Evolutionary conservation across 2,113 vertebrate species (phyloP), one percentile per base, ranked within the genome.

Genomic region (Azemiops feae): DNA sequence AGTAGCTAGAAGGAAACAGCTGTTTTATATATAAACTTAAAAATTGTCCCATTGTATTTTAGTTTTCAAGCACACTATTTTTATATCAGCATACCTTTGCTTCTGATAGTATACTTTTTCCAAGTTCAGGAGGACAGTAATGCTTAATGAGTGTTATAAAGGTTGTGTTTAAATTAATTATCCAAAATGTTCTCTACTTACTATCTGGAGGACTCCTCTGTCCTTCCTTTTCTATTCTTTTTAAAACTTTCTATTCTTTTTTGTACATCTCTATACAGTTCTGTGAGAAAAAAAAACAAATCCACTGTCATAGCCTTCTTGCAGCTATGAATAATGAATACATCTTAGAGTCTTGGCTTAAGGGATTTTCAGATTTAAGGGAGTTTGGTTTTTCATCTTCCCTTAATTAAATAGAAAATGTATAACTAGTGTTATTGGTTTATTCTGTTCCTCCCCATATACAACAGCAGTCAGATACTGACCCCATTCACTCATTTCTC

Each of bases 341-440:
- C 50, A 50, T 30, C 95, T 93, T 93, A 86, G 58, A 93, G 85
- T 85, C 64, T 74, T 60, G 90, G 69, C 25, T 91, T 91, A 58
- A 91, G 55, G 39, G 4, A 93, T 91, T 94, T 95, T 95, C 88
- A 91, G 93, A 93, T 93, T 95, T 94, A 89, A 94, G 4, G 0
- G 93, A 34, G 1, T 91, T 57, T 92, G 50, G 74, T 55, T 93
- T 95, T 94, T 92, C 5, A 87, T 91, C 53, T 92, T 47, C 3
- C 3, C 88, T 91, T 92, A 95, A 92, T 94, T 92, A 94, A 94
- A 87, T 22, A 85, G 88, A 90, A 60, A 64, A 93, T 25, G 0
- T 86, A 50, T 88, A 58, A 45, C 39, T 60, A 90, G 64, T 30
- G 10, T 14, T 91, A 58, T 87, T 45, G 45, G 45, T 91, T 91